Evolutionary conservation across 2,888 invertebrate genomes (phyloP), one percentile per base, ranked within the genome.

Genomic region (Tenthredo notha): DNA sequence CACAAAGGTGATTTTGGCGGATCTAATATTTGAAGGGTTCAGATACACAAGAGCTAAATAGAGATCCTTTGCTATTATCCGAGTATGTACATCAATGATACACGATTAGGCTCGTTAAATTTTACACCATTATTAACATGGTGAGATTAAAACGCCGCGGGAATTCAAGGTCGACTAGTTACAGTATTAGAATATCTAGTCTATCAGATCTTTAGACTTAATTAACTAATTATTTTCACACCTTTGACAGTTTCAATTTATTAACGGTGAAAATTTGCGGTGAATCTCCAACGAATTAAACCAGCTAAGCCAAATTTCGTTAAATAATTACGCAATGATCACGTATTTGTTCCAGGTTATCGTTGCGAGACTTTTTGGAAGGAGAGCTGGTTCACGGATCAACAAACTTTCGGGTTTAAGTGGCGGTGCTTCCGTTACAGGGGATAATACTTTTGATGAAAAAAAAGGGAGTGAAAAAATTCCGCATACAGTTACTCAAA

Each of bases 361-460:
- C 85, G 91, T 92, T 65, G 92, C 93, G n/a, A 91, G 92, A 85
- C 86, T 94, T 47, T 91, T 94, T 67, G 93, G 93, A 29, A 94
- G 94, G 88, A 91, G 92, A 21, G 92, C 93, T 2, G 91, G 92
- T 85, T 89, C 92, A 25, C 92, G 93, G 86, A 90, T 93, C 84
- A 93, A 94, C 87, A 92, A 92, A n/a, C 90, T 93, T 54, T 93
- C 93, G 40, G 92, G 92, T 84, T 91, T 93, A 85, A 93, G 94
- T 89, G 9, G 43, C 84, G 40, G 67, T 50, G 61, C 40, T 77
- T 84, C 84, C 83, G 65, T 72, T n/a, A 80, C 40, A 15, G 72
- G 43, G 82, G 86, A 75, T 85, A 86, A 88, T 82, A 12, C 33
- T 47, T 9, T 83, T 80, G 72, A 90, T 75, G 87, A 87, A 85